Base-by-base conservation (phyloP, 2,888 invertebrate genomes). In the Dynastes grantii region DNA sequence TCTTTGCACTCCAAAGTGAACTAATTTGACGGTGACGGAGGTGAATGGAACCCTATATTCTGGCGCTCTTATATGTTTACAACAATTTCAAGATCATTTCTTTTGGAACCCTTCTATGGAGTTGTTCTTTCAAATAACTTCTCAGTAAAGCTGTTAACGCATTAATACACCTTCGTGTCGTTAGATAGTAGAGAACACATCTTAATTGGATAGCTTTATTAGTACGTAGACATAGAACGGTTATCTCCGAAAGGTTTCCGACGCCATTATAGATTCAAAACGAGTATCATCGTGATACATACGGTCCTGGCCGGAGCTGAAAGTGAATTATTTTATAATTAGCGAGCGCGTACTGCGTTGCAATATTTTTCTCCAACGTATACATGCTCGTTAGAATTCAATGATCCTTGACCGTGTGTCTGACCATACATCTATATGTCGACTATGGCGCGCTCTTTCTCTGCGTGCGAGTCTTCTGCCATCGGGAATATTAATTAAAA, bases 401-500 rank as follows among this genome's bases (percentile, higher is more conserved):
- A 45, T 45, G 45, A 45, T 45, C 45, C 45, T 45, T 45, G 45
- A 45, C 55, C 55, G 55, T 13, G 55, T 55, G n/a, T 55, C 8
- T 11, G 55, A 6, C 8, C 55, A 55, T 55, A 55, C 53, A 53
- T 55, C 11, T 22, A 22, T 13, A 55, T 22, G n/a, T 55, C 8
- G 16, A 2, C 3, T n/a, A n/a, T 53, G 13, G 53, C n/a, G 53
- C n/a, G n/a, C 11, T 45, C 45, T 45, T 11, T 45, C 45, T 45
- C 45, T 11, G 45, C 55, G 55, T 55, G 55, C 13, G 45, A 11
- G 45, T 45, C 45, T 45, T 45, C 9, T 11, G 11, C 45, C 45
- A 45, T 45, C 45, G 45, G 37, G 73, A 49, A 58, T 76, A 65
- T 64, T 65, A 76, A 76, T 76, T 76, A 76, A 53, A 76, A 65